Percentiles rank a stretch among this genome's conserved stretches.
Evolutionary conservation across 2,888 invertebrate species (phyloP).

Genomic region (Oscheius sp.): DNA sequence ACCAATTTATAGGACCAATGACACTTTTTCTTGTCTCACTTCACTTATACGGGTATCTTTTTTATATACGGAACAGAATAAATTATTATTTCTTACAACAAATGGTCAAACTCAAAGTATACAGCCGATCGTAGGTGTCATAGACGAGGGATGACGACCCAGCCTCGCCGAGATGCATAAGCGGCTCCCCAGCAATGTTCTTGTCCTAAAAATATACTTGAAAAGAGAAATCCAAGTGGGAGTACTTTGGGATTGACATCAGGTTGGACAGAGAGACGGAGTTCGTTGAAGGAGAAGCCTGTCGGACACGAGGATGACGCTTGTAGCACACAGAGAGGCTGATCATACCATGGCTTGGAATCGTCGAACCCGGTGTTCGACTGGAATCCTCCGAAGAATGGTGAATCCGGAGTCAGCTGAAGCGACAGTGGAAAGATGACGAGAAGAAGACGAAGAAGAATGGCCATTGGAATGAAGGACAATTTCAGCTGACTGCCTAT

Average conservation of each 20-base stretch:
- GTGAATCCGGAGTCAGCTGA: not conserved
- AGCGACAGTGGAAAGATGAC: not conserved
- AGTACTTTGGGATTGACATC: conserved; percentile 48
- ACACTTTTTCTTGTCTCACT: conserved; percentile 34
- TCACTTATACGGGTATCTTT: conserved; percentile 27
- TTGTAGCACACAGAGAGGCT: conserved; percentile 46
- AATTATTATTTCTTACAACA: conserved; percentile 34
- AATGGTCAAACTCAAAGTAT: conserved; percentile 36
- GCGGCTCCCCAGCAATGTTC: conserved; percentile 35
- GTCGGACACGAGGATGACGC: conserved; percentile 46
- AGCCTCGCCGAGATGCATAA: conserved; percentile 44
- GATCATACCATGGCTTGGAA: not conserved
- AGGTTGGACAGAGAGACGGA: conserved; percentile 49
- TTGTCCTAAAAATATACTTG: conserved; percentile 44
- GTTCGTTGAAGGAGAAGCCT: conserved; percentile 41
- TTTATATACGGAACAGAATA: conserved; percentile 16
- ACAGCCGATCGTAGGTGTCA: conserved; percentile 44
- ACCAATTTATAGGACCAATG: conserved; percentile 1
- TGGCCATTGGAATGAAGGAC: not conserved
- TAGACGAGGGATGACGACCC: conserved; percentile 44
- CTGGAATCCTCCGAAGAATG: not conserved
- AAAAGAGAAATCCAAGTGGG: too few species aligned
- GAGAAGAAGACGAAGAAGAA: not conserved
- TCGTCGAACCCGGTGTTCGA: not conserved
- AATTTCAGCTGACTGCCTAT: too few species aligned